phyloP scores from a whole-genome alignment of 2,888 invertebrate genomes.

The Saturnia japonica region DNA sequence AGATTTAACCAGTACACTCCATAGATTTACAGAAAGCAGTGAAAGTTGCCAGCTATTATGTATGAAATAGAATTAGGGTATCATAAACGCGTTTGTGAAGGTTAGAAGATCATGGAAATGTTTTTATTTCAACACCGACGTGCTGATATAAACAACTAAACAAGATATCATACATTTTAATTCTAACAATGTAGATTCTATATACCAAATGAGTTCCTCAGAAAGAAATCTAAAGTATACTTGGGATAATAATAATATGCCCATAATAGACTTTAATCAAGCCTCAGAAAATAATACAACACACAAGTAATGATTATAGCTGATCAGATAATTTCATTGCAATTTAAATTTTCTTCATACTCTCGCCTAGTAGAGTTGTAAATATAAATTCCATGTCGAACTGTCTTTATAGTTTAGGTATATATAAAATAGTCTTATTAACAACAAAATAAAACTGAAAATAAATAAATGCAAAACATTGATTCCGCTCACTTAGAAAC shows the following conservation, averaged over 20 bases:
- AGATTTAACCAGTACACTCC: slow-evolving; percentile 58
- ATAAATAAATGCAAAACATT: slow-evolving; percentile 25
- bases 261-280: slow-evolving; percentile 20
- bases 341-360: slow-evolving; percentile 16
- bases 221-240: slow-evolving; percentile 17
- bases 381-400: slow-evolving; percentile 20
- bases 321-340: slow-evolving; percentile 24
- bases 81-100: slow-evolving; percentile 49
- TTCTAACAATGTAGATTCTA: not conserved
- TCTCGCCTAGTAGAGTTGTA: slow-evolving; percentile 9
- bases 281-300: slow-evolving; percentile 18
- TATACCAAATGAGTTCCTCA: slow-evolving; percentile 6
- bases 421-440: slow-evolving; percentile 24
- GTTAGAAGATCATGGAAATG: slow-evolving; percentile 43
- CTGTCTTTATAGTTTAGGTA: slow-evolving; percentile 16
- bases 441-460: slow-evolving; percentile 30
- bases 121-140: slow-evolving; percentile 30
- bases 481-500: slow-evolving; percentile 39
- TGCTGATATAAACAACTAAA: slow-evolving; percentile 25
- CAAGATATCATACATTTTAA: not conserved
- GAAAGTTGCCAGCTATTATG: slow-evolving; percentile 57
- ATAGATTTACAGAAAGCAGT: slow-evolving; percentile 60
- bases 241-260: slow-evolving; percentile 8
- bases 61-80: slow-evolving; percentile 35
- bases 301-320: slow-evolving; percentile 14